Base-by-base conservation (phyloP, 1,140 invertebrate genomes). In the Micrasema minimum region DNA sequence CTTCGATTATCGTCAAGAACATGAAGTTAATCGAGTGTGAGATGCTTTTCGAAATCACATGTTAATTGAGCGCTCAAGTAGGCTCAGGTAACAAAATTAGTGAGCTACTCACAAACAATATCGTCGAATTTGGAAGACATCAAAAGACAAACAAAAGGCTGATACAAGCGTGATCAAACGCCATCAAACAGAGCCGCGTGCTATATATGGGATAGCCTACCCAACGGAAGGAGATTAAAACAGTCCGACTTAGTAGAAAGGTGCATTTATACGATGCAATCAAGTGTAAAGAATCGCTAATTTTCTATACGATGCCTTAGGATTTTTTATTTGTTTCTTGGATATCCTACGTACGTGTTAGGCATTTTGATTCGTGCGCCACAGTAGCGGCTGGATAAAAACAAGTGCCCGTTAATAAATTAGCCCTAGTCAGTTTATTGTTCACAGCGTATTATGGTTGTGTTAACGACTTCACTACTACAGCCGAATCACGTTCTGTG, bases 321-420 rank as follows among this genome's bases (percentile, higher is more conserved):
- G 16, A 22, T 14, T 11, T 41, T 41, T 31, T 41, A 9, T 14
- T 5, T 57, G 31, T 12, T 12, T 22, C 2, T 10, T 22, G 35
- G 7, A 11, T 10, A 6, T 59, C 35, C 6, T 20, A 59, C 35
- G 7, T 20, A 59, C 35, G 37, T 20, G 18, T 31, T 35, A 41
- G 12, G 55, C 55, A 59, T 38, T 38, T 38, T 46, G 59, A 64
- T 64, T 64, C 59, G 59, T 64, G 59, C 59, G 23, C 23, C 43
- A 64, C 35, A 22, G 55, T 9, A 22, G 51, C 55, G 59, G 20
- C 23, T 62, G 59, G 14, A 48, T 64, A 64, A 64, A 64, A 64
- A 64, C 59, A 31, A 64, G 59, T 46, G 59, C 20, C 59, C 59
- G 45, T 64, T 64, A 64, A 64, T 64, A 64, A 64, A 64, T 64